Percentiles rank a stretch among this genome's conserved stretches.
phyloP scores from a whole-genome alignment of 2,113 vertebrate species.

The Halcyon malimbica region DNA sequence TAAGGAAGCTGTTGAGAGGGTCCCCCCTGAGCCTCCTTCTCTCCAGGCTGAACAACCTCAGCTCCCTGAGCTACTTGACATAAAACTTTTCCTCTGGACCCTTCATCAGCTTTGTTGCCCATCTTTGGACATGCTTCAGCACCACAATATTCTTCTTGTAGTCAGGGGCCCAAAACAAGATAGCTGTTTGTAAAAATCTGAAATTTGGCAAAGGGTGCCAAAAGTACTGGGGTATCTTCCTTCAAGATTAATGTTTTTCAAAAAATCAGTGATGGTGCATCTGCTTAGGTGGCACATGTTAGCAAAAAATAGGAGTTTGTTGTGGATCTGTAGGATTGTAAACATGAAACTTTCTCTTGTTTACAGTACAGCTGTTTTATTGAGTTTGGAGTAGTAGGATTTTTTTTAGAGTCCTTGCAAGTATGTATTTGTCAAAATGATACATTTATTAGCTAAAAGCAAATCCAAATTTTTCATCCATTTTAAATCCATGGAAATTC shows the following conservation, averaged over 20 bases:
- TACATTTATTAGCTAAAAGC: background rate
- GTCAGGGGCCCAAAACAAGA: background rate
- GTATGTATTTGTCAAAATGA: background rate
- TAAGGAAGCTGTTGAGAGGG: background rate
- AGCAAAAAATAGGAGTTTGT: background rate
- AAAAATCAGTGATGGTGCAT: background rate
- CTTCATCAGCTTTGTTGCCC: background rate
- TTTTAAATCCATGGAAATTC: background rate
- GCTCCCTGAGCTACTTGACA: background rate
- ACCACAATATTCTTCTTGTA: background rate
- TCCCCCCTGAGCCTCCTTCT: background rate
- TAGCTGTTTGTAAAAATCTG: background rate
- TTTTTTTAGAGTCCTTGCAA: background rate
- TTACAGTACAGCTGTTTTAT: background rate
- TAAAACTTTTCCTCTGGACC: background rate
- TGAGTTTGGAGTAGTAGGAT: background rate
- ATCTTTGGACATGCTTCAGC: background rate
- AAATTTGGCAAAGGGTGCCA: background rate
- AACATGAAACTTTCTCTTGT: background rate
- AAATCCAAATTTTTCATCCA: background rate
- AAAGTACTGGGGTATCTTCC: background rate
- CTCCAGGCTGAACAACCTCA: background rate
- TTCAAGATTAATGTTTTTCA: background rate
- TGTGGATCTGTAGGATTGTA: background rate
- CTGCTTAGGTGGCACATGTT: background rate